Evolutionary conservation across 1,140 invertebrate genomes (phyloP), one percentile per base, ranked within the genome.

Genomic region (silkworm (Bombyx mori)): DNA sequence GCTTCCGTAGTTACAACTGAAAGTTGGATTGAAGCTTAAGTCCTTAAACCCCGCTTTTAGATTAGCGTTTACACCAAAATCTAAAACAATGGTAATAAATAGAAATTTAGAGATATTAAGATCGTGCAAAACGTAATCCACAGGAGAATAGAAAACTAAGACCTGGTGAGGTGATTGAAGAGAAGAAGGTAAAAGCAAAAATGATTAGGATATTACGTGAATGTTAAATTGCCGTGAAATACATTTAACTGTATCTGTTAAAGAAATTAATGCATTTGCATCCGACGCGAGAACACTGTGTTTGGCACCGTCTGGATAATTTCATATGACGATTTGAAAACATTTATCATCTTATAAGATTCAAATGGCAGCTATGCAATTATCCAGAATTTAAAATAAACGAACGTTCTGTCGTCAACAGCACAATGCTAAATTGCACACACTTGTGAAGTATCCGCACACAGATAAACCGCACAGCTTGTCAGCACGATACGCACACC

Each of bases 101-200:
- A 71, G 63, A 67, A 67, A 64, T 71, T 53, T 74, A 79, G 73
- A 52, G 49, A 77, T 78, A 82, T 77, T 85, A 85, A 85, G 79
- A 82, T 68, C 66, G 78, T 79, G 73, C 72, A 87, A 86, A 82
- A 79, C 81, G 64, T 86, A 88, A 88, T 83, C 79, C 79, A 86
- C 88, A 89, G 88, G 86, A 87, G 65, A 77, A 87, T 86, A 89
- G 94, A 90, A 97, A 96, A 92, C 93, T 97, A 89, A 94, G 95
- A 77, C 95, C 95, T 64, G 95, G 95, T 86, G 95, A 97, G 91
- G 93, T 97, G 88, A 82, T 95, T 83, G 95, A 96, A 89, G 95
- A 97, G 79, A 94, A 93, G 90, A 96, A 95, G 95, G 95, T 97
- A 95, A 96, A 94, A 95, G 94, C 94, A 96, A 94, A 96, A 73